Base-by-base conservation (phyloP, 2,888 invertebrate genomes). In the Celastrina argiolus region DNA sequence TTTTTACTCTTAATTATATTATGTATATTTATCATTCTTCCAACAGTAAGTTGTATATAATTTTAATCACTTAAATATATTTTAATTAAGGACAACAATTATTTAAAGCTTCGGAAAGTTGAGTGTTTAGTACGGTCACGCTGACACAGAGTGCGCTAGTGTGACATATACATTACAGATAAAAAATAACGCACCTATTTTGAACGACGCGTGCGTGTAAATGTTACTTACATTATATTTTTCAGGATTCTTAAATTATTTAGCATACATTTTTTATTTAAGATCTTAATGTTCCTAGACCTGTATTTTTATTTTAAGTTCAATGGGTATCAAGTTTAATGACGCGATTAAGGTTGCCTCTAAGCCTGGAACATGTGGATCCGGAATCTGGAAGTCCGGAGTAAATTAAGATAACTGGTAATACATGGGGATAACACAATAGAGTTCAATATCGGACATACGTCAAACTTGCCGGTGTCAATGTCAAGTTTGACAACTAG, bases 261-360 rank as follows among this genome's bases (percentile, higher is more conserved):
- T 86, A 86, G 84, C 77, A 71, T 85, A 84, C 79, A 76, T 79
- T 79, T 84, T 73, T 72, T 78, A 81, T 83, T 83, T 89, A 88
- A 89, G 88, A 75, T 85, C 78, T 61, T 84, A 75, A 89, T 88
- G 89, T 90, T 90, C 89, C 89, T 90, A 89, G 88, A 81, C 81
- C 79, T 86, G 80, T 88, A 83, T 85, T 85, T 84, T 83, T 80
- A 70, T 72, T 79, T 75, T 75, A 78, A 72, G 72, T 72, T 74
- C 63, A 64, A 56, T 51, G 65, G 61, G 59, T 61, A 22, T 36
- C 36, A 36, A 12, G 1, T 31, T 36, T 51, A 51, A 45, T 63
- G 16, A 45, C 63, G 64, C 42, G 39, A 18, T 69, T 28, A 34
- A 66, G 22, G 61, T 66, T 56, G 45, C 51, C 36, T 34, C 39